Evolutionary conservation across 2,888 invertebrate species (phyloP).

Genomic region (Icerya purchasi): DNA sequence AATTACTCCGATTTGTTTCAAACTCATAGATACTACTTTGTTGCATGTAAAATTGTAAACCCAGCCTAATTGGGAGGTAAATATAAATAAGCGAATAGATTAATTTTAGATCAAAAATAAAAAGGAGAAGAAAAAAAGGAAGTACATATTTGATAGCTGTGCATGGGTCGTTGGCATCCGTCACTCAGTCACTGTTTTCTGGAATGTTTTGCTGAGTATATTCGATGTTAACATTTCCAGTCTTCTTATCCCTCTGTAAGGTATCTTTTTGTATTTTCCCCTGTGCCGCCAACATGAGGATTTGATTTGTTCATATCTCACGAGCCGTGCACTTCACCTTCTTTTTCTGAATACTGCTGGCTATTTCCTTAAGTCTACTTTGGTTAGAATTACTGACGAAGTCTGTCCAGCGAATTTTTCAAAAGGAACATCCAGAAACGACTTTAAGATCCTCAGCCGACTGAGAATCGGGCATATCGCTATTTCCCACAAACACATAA

Average conservation of each 20-base stretch:
- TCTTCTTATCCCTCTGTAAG: background rate
- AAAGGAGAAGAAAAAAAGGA: background rate
- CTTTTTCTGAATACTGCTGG: background rate
- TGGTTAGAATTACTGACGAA: too few relatives aligned
- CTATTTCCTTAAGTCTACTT: background rate
- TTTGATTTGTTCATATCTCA: background rate
- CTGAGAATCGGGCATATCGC: too few relatives aligned
- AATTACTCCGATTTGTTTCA: too few relatives aligned
- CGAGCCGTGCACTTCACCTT: background rate
- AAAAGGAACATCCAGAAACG: too few relatives aligned
- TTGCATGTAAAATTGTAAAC: too few relatives aligned
- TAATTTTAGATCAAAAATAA: too few relatives aligned
- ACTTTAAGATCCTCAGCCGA: too few relatives aligned
- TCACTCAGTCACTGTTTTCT: background rate
- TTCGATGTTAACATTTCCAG: background rate
- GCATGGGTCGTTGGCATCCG: background rate
- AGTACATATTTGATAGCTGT: background rate
- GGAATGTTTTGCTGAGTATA: background rate
- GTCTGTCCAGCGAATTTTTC: background rate
- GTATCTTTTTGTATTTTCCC: background rate
- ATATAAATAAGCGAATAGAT: too few relatives aligned
- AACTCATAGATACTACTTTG: too few relatives aligned
- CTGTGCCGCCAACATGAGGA: background rate
- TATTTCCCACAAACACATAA: too few relatives aligned
- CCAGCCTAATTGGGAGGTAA: too few relatives aligned